Base-by-base conservation (phyloP, 2,888 invertebrate species). In the Erebia epiphron region DNA sequence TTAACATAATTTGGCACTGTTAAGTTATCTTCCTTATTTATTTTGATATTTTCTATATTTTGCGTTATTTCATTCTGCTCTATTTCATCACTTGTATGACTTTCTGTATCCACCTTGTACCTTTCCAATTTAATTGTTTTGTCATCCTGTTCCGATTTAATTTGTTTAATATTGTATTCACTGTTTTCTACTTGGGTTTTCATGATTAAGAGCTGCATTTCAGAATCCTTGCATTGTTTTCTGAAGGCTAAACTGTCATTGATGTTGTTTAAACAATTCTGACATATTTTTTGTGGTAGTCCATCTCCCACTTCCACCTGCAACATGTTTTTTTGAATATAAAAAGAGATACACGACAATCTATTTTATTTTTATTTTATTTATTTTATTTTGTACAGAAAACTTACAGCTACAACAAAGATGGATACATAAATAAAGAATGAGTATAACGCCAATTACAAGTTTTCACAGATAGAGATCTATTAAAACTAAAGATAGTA, bases 231-330 rank as follows among this genome's bases (percentile, higher is more conserved):
- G 69, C 87, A 86, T 71, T 75, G 79, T 41, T 80, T 81, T 43
- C 86, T 78, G 66, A 89, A 90, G 61, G 80, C 79, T 0, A 86
- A 13, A 0, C 73, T 70, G 2, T 77, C 72, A 16, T 83, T 83
- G 2, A 80, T 10, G 13, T 54, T 69, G 8, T 69, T 72, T 0
- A 81, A 49, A 52, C 88, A 88, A 1, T 69, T 35, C 0, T 63
- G 70, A 52, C 88, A 88, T 68, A 87, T 83, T 3, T 82, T 80
- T 73, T 86, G 86, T 0, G 88, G 86, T 0, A 86, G 64, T 0
- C 82, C 81, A 75, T 88, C 87, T 9, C 83, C 76, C 0, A 72
- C 18, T 43, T 75, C 41, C 0, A 86, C 70, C 86, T 87, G 76
- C 21, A 57, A 70, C 41, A 56, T n/a, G 43, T 26, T 26, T 26